Evolutionary conservation across 2,888 invertebrate genomes (phyloP).

Genomic region (Carpatolechia fugitivella): DNA sequence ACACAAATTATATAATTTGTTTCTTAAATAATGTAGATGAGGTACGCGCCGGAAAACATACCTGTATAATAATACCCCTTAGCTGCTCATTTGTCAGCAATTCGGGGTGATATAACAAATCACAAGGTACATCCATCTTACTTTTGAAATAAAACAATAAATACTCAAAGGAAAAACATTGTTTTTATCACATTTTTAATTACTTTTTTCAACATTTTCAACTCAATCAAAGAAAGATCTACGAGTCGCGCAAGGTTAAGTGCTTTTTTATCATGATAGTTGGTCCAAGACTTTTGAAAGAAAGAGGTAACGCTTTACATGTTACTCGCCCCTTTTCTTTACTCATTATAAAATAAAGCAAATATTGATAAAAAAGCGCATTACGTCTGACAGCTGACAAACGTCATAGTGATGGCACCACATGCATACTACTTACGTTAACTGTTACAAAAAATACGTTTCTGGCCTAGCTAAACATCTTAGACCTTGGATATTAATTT

Average conservation of each 20-base stretch:
- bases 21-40: no score
- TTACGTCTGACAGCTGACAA: background rate
- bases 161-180: no score
- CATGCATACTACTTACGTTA: background rate
- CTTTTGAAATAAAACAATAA: no score
- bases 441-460: no score
- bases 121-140: slow-evolving; percentile 56
- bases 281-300: background rate
- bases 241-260: background rate
- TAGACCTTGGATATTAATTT: no score
- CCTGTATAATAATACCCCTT: slow-evolving; percentile 60
- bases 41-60: slow-evolving; percentile 25
- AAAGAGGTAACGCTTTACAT: background rate
- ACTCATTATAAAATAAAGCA: background rate
- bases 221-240: background rate
- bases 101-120: slow-evolving; percentile 70
- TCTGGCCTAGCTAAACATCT: no score
- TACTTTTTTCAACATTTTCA: background rate
- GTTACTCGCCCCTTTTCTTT: background rate
- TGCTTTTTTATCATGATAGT: background rate
- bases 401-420: background rate
- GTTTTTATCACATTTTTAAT: no score
- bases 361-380: background rate
- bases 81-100: slow-evolving; percentile 63
- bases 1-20: slow-evolving; percentile 4